Evolutionary conservation across 1,140 invertebrate species (phyloP).

Genomic region (Phocides pigmalion): DNA sequence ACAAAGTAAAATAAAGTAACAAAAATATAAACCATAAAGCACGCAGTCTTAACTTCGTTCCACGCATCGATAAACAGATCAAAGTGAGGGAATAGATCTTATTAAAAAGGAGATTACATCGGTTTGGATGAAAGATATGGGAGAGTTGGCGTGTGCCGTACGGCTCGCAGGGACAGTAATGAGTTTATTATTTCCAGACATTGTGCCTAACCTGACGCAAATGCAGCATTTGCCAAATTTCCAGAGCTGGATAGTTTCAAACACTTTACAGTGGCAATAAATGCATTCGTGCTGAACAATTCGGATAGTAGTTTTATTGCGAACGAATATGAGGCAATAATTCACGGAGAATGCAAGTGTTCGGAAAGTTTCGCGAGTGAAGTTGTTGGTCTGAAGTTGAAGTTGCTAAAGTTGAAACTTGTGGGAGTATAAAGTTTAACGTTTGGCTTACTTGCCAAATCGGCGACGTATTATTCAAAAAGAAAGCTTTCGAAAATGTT

Average conservation of each 20-base stretch:
- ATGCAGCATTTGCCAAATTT: conserved; percentile 18
- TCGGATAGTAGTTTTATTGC: conserved; percentile 59
- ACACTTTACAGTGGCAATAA: conserved; percentile 60
- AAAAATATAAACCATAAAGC: too few relatives aligned
- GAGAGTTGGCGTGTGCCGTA: too few relatives aligned
- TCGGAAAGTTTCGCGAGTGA: conserved; percentile 55
- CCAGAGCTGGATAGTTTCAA: conserved; percentile 34
- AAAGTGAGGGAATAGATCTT: too few relatives aligned
- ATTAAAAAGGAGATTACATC: too few relatives aligned
- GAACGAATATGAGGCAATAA: conserved; percentile 66
- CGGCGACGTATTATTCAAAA: neutral
- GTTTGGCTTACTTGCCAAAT: conserved; percentile 5
- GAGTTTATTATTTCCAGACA: neutral
- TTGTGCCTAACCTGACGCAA: neutral
- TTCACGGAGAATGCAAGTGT: conserved; percentile 64
- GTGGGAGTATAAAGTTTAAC: conserved; percentile 42
- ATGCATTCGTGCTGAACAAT: conserved; percentile 59
- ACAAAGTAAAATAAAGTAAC: too few relatives aligned
- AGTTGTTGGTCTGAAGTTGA: conserved; percentile 34
- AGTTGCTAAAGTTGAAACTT: conserved; percentile 37
- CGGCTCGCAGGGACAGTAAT: too few relatives aligned
- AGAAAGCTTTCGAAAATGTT: neutral
- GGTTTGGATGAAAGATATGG: too few relatives aligned
- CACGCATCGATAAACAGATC: too few relatives aligned
- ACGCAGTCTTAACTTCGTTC: too few relatives aligned